Conservation (phyloP, 2,888 invertebrate genomes). For the Leucophora obtusa region DNA sequence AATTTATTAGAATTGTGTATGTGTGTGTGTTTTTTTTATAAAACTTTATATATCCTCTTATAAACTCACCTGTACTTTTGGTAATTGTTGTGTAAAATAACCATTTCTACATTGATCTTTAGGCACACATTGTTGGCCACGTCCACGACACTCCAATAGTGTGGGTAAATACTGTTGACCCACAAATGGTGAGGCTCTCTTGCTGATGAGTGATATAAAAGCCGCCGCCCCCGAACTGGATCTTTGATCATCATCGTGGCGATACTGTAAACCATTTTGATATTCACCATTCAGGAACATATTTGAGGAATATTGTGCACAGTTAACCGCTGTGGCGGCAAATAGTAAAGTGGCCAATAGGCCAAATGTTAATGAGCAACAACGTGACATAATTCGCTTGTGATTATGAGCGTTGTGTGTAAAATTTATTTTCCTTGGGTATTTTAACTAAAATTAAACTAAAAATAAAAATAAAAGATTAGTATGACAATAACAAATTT, state of each 20-base stretch:
- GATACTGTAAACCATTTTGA: constrained; percentile 71
- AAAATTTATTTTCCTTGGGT: not conserved
- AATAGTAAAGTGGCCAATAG: constrained; percentile 66
- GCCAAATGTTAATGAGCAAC: constrained; percentile 67
- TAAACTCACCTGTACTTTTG: constrained; percentile 73
- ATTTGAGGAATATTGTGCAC: constrained; percentile 71
- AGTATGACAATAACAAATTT: constrained; percentile 1
- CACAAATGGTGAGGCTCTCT: constrained; percentile 74
- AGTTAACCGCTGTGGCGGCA: constrained; percentile 47
- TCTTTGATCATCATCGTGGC: constrained; percentile 68
- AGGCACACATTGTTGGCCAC: constrained; percentile 74
- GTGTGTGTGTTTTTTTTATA: not conserved
- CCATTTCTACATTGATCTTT: constrained; percentile 72
- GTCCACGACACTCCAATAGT: constrained; percentile 70
- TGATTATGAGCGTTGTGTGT: constrained; percentile 45
- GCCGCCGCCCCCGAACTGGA: constrained; percentile 71
- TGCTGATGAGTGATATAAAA: constrained; percentile 75
- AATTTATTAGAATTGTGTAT: not conserved
- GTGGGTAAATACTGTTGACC: constrained; percentile 75
- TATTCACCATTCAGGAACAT: constrained; percentile 77
- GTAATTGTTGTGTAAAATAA: constrained; percentile 70
- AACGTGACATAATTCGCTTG: constrained; percentile 66
- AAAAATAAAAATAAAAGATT: not conserved
- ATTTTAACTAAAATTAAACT: constrained; percentile 6
- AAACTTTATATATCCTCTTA: not conserved